Evolutionary conservation across 1,140 invertebrate species (phyloP), one percentile per base, ranked within the genome.

Genomic region (Drosophila arizonae): DNA sequence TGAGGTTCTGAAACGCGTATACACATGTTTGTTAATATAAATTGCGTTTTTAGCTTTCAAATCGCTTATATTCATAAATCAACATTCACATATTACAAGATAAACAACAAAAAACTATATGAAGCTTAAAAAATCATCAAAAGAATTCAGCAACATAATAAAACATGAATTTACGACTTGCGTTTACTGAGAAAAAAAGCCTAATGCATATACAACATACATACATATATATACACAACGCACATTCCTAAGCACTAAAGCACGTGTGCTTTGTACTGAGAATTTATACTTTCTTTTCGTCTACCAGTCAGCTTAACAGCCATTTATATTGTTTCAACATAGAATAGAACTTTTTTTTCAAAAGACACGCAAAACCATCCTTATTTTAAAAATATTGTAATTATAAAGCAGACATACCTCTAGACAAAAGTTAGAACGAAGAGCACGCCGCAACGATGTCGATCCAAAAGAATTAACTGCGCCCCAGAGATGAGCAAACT

Each of bases 1-100:
- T 76, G 39, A 26, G 54, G 52, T 65, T 81, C 67, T 75, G 41
- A 66, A 70, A 75, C 15, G 46, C 24, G n/a, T 36, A 52, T 41
- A 46, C 45, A 76, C 17, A 36, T 52, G 45, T 17, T 43, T 39
- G 39, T 61, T 21, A 60, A 33, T 30, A 48, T 28, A 17, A 46
- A 39, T 39, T 39, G 36, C 11, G 9, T 43, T 24, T n/a, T n/a
- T 9, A 57, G 15, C 11, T 51, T 51, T 28, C 11, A 28, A 21
- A 2, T 28, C 21, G 24, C 8, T 13, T 13, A 5, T 11, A 51
- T 13, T 13, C 0, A 11, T 51, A 51, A 21, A 28, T 15, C 26
- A 2, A 30, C 11, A 30, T 30, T n/a, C 11, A 28, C n/a, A 33
- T 30, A 30, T 17, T 54, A 10, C 33, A 30, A 17, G 9, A 33